Base-by-base conservation (phyloP, 1,140 invertebrate species). In the Euschistus heros region DNA sequence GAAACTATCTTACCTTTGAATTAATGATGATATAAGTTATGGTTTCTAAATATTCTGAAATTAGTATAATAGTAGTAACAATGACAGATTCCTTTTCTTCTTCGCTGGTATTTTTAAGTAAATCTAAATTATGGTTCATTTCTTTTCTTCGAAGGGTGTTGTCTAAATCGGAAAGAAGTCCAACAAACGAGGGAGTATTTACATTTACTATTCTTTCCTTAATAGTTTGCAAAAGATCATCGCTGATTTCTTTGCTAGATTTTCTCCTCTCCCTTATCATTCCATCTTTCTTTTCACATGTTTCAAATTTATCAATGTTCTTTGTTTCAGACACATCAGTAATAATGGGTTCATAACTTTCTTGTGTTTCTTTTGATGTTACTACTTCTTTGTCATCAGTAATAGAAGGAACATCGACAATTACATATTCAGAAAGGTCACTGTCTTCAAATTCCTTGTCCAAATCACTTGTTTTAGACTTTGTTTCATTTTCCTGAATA, bases 101-200 rank as follows among this genome's bases (percentile, higher is more conserved):
- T 30, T 76, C 73, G 10, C 82, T 75, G 42, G 80, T 80, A 46
- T 78, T 76, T 63, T 72, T 69, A 42, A 82, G 74, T 33, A 74
- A 70, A n/a, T 73, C 59, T n/a, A 72, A 68, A 63, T 76, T 77
- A 27, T 77, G 76, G 63, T 54, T 64, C 2, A 64, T 54, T 46
- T 30, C 50, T 26, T 64, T 57, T 15, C 54, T 22, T 26, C 6
- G 3, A 26, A 15, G 10, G 26, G 54, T 57, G 24, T 22, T 57
- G 24, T 57, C 54, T 57, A 57, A 57, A 26, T 57, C 54, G 26
- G 54, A 57, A 13, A 57, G 54, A 57, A 57, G 54, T 2, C 54
- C 54, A 27, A 57, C 54, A 57, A 57, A 57, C 0, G 54, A 57
- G 3, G 54, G 54, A 27, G 54, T 57, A 26, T 26, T 57, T 4